Evolutionary conservation across 2,113 vertebrate species (phyloP).

Genomic region (Phylloscopus trochiloides): DNA sequence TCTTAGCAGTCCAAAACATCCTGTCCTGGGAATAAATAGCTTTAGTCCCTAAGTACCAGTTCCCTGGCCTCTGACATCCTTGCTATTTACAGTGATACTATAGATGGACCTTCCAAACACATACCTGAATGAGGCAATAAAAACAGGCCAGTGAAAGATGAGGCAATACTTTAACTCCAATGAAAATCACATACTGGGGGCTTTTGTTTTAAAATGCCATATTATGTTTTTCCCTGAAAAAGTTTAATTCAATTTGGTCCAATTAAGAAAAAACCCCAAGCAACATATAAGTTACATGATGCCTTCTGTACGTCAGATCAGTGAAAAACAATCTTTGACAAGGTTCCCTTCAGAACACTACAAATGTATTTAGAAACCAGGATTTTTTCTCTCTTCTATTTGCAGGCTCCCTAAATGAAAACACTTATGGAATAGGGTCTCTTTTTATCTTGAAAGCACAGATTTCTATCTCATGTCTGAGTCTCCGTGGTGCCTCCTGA

Average conservation of each 20-base stretch:
- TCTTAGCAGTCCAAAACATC: background rate
- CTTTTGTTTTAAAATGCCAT: background rate
- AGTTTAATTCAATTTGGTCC: background rate
- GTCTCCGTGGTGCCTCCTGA: background rate
- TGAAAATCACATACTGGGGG: background rate
- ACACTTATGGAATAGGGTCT: background rate
- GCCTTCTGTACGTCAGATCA: background rate
- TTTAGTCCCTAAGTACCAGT: background rate
- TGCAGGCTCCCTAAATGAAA: background rate
- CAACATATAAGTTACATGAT: background rate
- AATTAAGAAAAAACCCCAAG: background rate
- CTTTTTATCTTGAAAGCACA: background rate
- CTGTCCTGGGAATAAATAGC: background rate
- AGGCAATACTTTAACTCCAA: background rate
- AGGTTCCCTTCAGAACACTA: background rate
- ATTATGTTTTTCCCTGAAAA: background rate
- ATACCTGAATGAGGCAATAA: background rate
- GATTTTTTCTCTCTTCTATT: background rate
- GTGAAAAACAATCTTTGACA: background rate
- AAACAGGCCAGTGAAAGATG: background rate
- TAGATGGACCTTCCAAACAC: background rate
- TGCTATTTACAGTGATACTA: background rate
- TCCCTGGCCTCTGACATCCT: background rate
- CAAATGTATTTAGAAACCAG: background rate
- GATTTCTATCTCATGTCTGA: background rate